Evolutionary conservation across 2,797 vertebrate genomes (phyloP).

Genomic region (Aratinga solstitialis): DNA sequence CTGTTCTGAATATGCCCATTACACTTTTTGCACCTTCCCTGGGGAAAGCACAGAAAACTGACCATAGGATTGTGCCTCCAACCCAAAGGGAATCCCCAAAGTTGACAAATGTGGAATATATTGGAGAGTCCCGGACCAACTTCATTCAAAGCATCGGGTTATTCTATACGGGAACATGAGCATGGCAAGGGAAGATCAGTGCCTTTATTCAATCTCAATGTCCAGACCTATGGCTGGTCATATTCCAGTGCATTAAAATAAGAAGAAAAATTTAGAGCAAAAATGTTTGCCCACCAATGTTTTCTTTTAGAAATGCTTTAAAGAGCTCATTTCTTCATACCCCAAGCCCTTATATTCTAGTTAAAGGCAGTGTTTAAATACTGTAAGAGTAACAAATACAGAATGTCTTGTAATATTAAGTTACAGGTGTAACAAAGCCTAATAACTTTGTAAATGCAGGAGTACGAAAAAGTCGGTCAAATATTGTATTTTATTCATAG

Average conservation of each 20-base stretch:
- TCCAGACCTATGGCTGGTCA: background rate
- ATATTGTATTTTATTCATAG: background rate
- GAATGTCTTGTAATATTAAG: background rate
- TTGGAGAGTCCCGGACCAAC: rapidly evolving
- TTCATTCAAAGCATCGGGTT: background rate
- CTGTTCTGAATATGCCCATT: background rate
- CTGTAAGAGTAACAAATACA: background rate
- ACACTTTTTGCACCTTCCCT: background rate
- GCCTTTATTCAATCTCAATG: background rate
- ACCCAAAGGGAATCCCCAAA: background rate
- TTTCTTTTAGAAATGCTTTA: background rate
- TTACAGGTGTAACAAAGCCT: conserved; percentile 11
- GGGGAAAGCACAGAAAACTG: background rate
- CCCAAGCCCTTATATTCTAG: background rate
- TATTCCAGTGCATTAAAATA: background rate
- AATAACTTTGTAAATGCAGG: background rate
- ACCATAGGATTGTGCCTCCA: rapidly evolving
- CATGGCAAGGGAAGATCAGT: background rate
- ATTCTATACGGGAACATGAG: rapidly evolving
- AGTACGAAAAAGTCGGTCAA: background rate
- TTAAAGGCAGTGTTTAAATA: background rate
- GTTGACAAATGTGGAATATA: background rate
- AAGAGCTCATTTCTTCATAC: background rate
- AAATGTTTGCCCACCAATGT: background rate
- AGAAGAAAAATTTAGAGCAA: rapidly evolving